Evolutionary conservation across 2,113 vertebrate genomes (phyloP).

Genomic region (Nibea albiflora): DNA sequence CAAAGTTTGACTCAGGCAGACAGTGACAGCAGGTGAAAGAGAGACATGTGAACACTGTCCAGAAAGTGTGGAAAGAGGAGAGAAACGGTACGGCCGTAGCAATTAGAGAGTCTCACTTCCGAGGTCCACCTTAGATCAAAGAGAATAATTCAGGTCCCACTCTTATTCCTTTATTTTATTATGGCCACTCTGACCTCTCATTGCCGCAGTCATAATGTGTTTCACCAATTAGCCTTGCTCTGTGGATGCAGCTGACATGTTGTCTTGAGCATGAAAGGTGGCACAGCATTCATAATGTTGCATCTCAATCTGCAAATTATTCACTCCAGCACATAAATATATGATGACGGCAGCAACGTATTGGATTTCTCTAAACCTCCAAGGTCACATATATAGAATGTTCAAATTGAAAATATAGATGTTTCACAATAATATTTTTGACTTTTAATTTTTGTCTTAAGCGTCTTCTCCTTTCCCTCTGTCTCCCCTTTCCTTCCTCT

Average conservation of each 20-base stretch:
- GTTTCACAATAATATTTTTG: conserved; percentile 72
- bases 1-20: conserved; percentile 24
- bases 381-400: conserved; percentile 61
- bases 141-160: conserved; percentile 77
- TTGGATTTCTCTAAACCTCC: conserved; percentile 46
- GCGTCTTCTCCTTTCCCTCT: conserved; percentile 32
- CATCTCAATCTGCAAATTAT: conserved; percentile 72
- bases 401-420: conserved; percentile 71
- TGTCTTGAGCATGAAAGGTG: conserved; percentile 60
- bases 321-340: conserved; percentile 70
- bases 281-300: conserved; percentile 61
- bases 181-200: conserved; percentile 66
- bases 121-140: conserved; percentile 76
- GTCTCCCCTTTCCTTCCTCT: conserved; percentile 48
- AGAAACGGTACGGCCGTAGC: conserved; percentile 28
- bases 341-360: conserved; percentile 53
- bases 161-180: conserved; percentile 74
- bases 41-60: conserved; percentile 30
- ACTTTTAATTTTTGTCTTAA: conserved; percentile 26
- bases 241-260: conserved; percentile 64
- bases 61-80: conserved; percentile 28
- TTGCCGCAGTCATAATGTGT: conserved; percentile 59
- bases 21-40: conserved; percentile 40
- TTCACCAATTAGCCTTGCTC: conserved; percentile 72
- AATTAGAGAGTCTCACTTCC: conserved; percentile 69